Base-by-base conservation (phyloP, 2,888 invertebrate genomes). In the Drosophila putrida region DNA sequence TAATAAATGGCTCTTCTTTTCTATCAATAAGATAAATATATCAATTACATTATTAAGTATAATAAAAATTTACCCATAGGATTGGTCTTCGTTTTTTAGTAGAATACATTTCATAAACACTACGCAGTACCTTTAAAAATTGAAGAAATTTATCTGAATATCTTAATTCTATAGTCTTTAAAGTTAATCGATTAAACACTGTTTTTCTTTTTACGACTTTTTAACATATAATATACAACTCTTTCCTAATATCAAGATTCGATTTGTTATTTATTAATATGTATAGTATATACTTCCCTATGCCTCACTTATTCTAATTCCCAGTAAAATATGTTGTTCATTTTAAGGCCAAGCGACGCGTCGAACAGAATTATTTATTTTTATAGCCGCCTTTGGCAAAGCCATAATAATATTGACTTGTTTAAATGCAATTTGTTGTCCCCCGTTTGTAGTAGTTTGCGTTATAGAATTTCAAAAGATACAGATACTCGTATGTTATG, bases 341-440 rank as follows among this genome's bases (percentile, higher is more conserved):
- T 43, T 49, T 25, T 49, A 59, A 46, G 33, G 38, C 36, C 51
- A 50, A 8, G 9, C 55, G 11, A 33, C 28, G 9, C 55, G 11
- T 28, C 28, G 11, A 6, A 39, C 35, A 35, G 47, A 65, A 60
- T 72, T 77, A 72, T 72, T 68, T 69, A 67, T 71, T 51, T 58
- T 71, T 44, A 57, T 53, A 15, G 68, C 39, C 53, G 41, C 13
- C 41, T 38, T 25, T 27, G 57, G 31, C 38, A 43, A 44, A 28
- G 43, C 50, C 36, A 61, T 60, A 63, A 70, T 67, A 67, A 62
- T 62, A 69, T 63, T 62, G 66, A 76, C 47, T 65, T 69, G 53
- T 62, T 64, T 62, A 69, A 78, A 31, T 41, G 47, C 47, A 50
- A 66, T 71, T 67, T 71, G 51, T 58, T 51, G 33, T 20, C 57